Percentiles rank a stretch among this genome's conserved stretches.
Conservation (phyloP, 2,797 vertebrate genomes). For the Cryptoprocta ferox region DNA sequence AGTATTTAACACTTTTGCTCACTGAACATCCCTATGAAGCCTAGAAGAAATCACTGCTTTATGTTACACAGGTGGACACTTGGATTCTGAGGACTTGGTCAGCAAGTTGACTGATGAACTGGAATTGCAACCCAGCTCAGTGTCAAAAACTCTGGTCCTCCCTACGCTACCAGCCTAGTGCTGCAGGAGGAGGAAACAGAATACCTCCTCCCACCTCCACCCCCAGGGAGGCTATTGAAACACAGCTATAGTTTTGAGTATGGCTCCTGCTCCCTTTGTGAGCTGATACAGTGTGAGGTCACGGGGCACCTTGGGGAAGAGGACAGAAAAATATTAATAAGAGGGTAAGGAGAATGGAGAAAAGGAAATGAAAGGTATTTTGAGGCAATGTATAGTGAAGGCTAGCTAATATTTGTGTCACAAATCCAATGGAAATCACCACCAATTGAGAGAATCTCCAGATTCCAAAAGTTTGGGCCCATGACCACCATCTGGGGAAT, state of each 20-base stretch:
- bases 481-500: not conserved
- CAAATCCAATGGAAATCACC: not conserved
- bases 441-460: not conserved
- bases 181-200: not conserved
- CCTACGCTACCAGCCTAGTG: not conserved
- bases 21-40: not conserved
- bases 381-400: not conserved
- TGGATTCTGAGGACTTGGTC: not conserved
- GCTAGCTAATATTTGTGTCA: not conserved
- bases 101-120: not conserved
- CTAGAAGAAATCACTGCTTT: not conserved
- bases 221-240: not conserved
- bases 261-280: not conserved
- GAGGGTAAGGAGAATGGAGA: not conserved
- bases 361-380: not conserved
- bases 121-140: not conserved
- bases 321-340: not conserved
- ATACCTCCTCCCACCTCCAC: not conserved
- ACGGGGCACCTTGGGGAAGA: not conserved
- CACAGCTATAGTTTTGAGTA: not conserved
- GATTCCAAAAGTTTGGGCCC: not conserved
- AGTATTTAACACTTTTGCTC: not conserved
- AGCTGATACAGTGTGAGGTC: not conserved
- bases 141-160: not conserved
- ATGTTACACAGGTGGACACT: not conserved